A percentile compares a stretch with the other conserved stretches of the same genome.
These are phyloP conservation scores for Phyllopteryx taeniolatus DNA, from an alignment of 2,113 vertebrate species.

Conservation along the genomic window DNA sequence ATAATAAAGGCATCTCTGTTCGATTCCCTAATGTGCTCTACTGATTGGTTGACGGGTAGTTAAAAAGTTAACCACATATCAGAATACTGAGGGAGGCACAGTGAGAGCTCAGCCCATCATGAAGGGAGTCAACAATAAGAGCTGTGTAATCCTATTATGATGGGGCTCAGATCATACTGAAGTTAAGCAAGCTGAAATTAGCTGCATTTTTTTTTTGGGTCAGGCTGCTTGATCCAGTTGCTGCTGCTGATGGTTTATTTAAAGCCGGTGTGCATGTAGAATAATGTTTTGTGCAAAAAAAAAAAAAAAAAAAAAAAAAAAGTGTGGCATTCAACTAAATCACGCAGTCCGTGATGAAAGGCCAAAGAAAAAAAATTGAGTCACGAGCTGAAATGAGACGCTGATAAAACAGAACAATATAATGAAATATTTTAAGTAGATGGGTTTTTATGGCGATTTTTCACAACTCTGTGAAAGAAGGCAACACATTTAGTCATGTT, in stretches of 20 bases:
- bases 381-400: background rate
- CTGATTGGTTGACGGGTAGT: conserved; percentile 10
- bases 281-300: background rate
- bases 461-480: background rate
- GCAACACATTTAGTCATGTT: background rate
- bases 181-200: background rate
- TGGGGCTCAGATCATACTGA: conserved; percentile 28
- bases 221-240: background rate
- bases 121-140: conserved; percentile 6
- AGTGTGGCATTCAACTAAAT: background rate
- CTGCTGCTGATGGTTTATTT: background rate
- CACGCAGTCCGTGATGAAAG: no score
- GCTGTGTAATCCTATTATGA: conserved; percentile 26
- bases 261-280: background rate
- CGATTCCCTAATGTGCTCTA: background rate
- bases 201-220: background rate
- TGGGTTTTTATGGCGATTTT: background rate
- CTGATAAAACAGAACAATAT: background rate
- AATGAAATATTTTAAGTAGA: background rate
- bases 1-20: background rate
- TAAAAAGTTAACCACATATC: conserved; percentile 1
- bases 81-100: conserved; percentile 14
- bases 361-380: background rate
- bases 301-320: background rate
- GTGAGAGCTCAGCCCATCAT: background rate